A percentile compares a stretch with the other conserved stretches of the same genome.
Evolutionary conservation across 2,113 vertebrate genomes (phyloP).

Genomic region (Paedocypris sp.): DNA sequence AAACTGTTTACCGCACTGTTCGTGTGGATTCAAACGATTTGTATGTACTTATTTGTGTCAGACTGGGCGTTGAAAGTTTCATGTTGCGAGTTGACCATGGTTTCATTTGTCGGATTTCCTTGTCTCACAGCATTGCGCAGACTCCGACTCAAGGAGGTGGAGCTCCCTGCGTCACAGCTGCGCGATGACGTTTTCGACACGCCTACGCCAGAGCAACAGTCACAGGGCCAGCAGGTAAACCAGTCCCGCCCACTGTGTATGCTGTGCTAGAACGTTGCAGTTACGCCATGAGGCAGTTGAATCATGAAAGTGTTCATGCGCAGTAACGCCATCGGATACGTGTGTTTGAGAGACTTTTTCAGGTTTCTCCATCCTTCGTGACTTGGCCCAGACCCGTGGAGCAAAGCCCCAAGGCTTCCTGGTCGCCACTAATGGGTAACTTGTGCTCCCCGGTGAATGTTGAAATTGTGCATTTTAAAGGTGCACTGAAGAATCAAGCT

Average conservation of each 20-base stretch:
- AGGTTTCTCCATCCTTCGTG: slow-evolving; percentile 24
- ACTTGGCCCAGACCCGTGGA: neutral
- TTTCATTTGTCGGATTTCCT: slow-evolving; percentile 60
- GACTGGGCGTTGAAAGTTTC: neutral
- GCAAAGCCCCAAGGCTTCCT: slow-evolving; percentile 7
- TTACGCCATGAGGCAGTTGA: neutral
- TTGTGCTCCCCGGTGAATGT: neutral
- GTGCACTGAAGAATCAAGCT: neutral
- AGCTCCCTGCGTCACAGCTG: slow-evolving; percentile 21
- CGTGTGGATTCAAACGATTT: slow-evolving; percentile 19
- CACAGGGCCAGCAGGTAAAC: slow-evolving; percentile 55
- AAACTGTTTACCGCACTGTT: slow-evolving; percentile 41
- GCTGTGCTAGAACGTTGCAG: neutral
- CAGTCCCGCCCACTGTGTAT: slow-evolving; percentile 18
- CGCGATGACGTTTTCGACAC: slow-evolving; percentile 29
- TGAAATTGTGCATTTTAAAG: neutral
- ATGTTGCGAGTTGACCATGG: slow-evolving; percentile 31
- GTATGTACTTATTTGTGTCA: neutral
- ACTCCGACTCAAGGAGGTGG: slow-evolving; percentile 47
- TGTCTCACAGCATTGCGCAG: slow-evolving; percentile 59
- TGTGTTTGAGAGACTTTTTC: slow-evolving; percentile 34
- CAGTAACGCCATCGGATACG: slow-evolving; percentile 15
- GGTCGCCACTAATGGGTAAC: slow-evolving; percentile 17
- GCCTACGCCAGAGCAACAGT: slow-evolving; percentile 33
- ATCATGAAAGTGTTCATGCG: neutral